Evolutionary conservation across 2,797 vertebrate species (phyloP).

Genomic region (Cirrhinus molitorella): DNA sequence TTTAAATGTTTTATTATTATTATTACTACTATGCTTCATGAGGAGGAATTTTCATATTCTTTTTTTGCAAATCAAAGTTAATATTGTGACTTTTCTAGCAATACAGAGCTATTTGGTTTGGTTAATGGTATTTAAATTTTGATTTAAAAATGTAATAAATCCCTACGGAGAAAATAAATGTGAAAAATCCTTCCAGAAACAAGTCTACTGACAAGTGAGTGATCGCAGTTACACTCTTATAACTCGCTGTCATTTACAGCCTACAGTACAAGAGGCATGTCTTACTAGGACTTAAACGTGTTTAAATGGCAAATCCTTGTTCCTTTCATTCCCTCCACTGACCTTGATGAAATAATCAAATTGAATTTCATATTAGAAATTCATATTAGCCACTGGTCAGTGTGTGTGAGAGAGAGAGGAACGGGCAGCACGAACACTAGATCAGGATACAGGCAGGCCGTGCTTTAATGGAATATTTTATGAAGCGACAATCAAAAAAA

Average conservation of each 20-base stretch:
- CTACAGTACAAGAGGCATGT: background rate
- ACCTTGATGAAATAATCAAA: background rate
- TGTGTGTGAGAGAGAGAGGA: background rate
- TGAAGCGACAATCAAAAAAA: background rate
- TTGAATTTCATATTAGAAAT: background rate
- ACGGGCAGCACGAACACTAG: background rate
- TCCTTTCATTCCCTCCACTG: background rate
- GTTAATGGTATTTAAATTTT: background rate
- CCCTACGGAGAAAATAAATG: background rate
- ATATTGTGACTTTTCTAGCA: background rate
- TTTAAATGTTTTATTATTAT: background rate
- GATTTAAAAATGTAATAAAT: background rate
- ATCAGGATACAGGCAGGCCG: slow-evolving; percentile 6
- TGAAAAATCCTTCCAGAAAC: background rate
- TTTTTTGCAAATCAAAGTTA: background rate
- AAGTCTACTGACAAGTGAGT: background rate
- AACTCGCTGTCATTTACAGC: background rate
- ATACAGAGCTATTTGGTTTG: background rate
- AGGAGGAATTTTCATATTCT: too few relatives aligned
- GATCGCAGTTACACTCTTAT: background rate
- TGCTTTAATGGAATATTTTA: slow-evolving; percentile 38
- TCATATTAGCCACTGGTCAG: background rate
- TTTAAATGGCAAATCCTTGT: background rate
- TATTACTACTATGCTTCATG: background rate
- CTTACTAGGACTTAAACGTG: background rate